Conservation (phyloP, 2,888 invertebrate genomes). For the Seira sanloemensis region DNA sequence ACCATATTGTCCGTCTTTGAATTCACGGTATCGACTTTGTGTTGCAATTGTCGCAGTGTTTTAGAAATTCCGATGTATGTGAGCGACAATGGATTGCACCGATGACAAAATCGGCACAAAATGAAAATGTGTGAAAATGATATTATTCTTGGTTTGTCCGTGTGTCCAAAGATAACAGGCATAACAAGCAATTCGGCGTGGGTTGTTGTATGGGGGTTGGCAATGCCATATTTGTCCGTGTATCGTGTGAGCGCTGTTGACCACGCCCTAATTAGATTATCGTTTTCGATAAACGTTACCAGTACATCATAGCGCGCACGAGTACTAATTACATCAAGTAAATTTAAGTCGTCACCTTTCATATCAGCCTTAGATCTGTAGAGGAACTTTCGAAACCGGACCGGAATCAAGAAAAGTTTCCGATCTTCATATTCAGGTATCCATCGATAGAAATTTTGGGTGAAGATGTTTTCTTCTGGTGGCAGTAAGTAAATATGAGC, state of each 20-base stretch:
- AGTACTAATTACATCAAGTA: no score
- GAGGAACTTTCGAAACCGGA: background rate
- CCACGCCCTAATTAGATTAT: background rate
- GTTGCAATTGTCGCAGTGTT: background rate
- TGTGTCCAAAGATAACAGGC: background rate
- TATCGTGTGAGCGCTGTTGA: background rate
- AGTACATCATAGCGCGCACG: background rate
- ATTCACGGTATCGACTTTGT: background rate
- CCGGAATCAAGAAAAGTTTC: background rate
- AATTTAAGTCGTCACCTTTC: background rate
- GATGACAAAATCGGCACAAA: background rate
- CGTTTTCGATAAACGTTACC: background rate
- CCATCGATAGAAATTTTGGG: no score
- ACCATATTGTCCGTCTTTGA: background rate
- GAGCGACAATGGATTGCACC: background rate
- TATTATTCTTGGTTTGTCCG: background rate
- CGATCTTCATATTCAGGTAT: no score
- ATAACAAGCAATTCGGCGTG: no score
- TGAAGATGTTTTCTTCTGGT: no score
- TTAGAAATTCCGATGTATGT: background rate
- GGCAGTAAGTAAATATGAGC: conserved; percentile 3
- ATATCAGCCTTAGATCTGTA: background rate
- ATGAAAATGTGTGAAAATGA: background rate
- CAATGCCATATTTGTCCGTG: background rate
- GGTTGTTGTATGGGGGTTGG: background rate